Evolutionary conservation across 2,888 invertebrate genomes (phyloP), one percentile per base, ranked within the genome.

Genomic region (Dolichopus griseipennis): DNA sequence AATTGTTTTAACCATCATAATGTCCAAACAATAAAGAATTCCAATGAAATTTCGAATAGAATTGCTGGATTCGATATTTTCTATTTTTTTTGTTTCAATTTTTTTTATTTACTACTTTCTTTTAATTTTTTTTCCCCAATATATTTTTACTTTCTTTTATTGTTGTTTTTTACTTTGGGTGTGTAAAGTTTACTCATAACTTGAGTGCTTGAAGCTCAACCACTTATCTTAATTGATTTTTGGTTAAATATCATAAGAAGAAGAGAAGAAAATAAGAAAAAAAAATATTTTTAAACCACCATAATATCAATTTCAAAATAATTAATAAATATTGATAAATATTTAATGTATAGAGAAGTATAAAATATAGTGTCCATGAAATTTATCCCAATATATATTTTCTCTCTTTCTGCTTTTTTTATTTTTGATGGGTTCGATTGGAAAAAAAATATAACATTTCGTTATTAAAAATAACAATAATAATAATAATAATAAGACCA

Each of bases 151-250:
- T 52, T 52, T 52, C 1, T 52, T 52, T 18, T 27, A 5, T 52
- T 52, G 9, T 52, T 52, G 18, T 18, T 52, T 52, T 52, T 7
- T 52, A n/a, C 18, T 12, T 52, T 15, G 52, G 52, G 52, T 52
- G 52, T 52, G 52, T 52, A 52, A 52, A 6, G 52, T 52, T 52
- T 15, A 15, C n/a, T 52, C n/a, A 18, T 52, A 15, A 52, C 52
- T 52, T 52, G 52, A 52, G 27, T 27, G 27, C 52, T 18, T 18
- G n/a, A 52, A 52, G n/a, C 52, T 52, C 52, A 52, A 52, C 52
- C 52, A 52, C 52, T 52, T 52, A 52, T 52, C 52, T 52, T 52
- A 52, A 52, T 52, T 52, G 52, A 52, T 52, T 52, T 52, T 52
- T 6, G 52, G 52, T 52, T 52, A 52, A 12, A 52, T 52, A 52